A percentile compares a stretch with the other conserved stretches of the same genome.
phyloP scores from a whole-genome alignment of 2,113 vertebrate genomes.

The Xenopus tropicalis region UCB_Xtro_10.0 CM004449.2:32492001-32492500 shows the following conservation, averaged over 20 bases:
- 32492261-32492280: slow-evolving; percentile 11
- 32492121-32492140: slow-evolving; percentile 31
- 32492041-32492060: neutral
- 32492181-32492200: neutral
- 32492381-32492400: slow-evolving; percentile 13
- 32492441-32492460: neutral
- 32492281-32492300: slow-evolving; percentile 28
- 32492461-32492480: neutral
- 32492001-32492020: neutral
- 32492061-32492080: slow-evolving; percentile 2
- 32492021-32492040: slow-evolving; percentile 12
- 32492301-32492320: slow-evolving; percentile 34
- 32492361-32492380: slow-evolving; percentile 11
- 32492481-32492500: neutral
- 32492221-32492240: slow-evolving; percentile 39
- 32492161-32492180: slow-evolving; percentile 15
- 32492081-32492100: slow-evolving; percentile 18
- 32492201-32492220: slow-evolving; percentile 13
- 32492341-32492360: slow-evolving; percentile 21
- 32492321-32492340: slow-evolving; percentile 24
- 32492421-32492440: slow-evolving; percentile 3
- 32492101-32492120: slow-evolving; percentile 29
- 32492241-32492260: slow-evolving; percentile 13
- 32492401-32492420: neutral
- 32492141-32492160: slow-evolving; percentile 16